Evolutionary conservation across 2,113 vertebrate genomes (phyloP).

Genomic region (Corythaeola cristata): DNA sequence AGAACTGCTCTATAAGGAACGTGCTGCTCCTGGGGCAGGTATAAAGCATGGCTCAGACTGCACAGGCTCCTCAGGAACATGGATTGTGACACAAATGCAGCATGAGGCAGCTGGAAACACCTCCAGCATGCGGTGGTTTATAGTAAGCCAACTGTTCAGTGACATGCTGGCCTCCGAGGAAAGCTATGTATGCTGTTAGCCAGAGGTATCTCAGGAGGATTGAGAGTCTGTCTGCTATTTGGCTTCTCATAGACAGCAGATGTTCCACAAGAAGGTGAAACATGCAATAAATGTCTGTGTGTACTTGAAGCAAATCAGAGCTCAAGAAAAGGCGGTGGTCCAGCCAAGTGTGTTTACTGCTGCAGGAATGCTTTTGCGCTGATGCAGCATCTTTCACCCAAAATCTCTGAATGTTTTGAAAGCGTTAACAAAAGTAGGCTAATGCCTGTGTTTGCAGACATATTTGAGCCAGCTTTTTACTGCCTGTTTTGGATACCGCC

Average conservation of each 20-base stretch:
- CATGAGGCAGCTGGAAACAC: constrained; percentile 26
- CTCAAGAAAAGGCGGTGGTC: constrained; percentile 6
- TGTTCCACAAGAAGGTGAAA: constrained; percentile 57
- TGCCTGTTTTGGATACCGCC: background rate
- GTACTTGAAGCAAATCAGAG: constrained; percentile 44
- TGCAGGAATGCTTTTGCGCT: constrained; percentile 9
- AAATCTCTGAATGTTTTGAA: background rate
- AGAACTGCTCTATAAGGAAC: background rate
- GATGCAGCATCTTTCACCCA: background rate
- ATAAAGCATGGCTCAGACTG: background rate
- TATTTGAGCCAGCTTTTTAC: background rate
- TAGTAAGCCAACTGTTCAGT: constrained; percentile 37
- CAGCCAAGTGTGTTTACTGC: constrained; percentile 46
- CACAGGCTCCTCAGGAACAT: background rate
- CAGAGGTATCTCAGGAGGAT: constrained; percentile 39
- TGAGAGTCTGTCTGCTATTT: constrained; percentile 32
- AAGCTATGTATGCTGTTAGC: constrained; percentile 11
- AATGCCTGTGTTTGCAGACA: background rate
- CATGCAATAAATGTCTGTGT: constrained; percentile 32
- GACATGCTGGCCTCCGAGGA: constrained; percentile 44
- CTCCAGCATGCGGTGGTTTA: background rate
- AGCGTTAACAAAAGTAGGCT: background rate
- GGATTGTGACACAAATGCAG: constrained; percentile 5
- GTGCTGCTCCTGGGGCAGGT: background rate
- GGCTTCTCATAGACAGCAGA: constrained; percentile 55